These are phyloP conservation scores for Takifugu bimaculatus DNA, from an alignment of 2,113 vertebrate genomes.

Conservation along the genomic window DNA sequence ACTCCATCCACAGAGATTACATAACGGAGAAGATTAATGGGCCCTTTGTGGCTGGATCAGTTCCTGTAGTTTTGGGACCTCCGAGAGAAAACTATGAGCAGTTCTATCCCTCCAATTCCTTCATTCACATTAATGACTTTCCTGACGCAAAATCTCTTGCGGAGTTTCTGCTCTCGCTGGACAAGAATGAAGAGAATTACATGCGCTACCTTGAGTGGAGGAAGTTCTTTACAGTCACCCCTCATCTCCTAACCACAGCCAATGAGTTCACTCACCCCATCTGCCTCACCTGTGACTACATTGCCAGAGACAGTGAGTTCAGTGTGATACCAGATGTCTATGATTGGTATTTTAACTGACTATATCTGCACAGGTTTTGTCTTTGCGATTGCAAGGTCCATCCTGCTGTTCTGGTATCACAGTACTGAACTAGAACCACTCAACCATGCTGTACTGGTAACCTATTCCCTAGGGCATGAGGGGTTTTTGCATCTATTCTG, in stretches of 20 bases:
- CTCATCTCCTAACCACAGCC: constrained; percentile 79
- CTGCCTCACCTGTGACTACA: constrained; percentile 23
- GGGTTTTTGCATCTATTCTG: too few relatives aligned
- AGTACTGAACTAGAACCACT: too few relatives aligned
- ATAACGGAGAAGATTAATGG: constrained; percentile 87
- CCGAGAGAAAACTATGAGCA: constrained; percentile 87
- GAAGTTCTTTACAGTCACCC: constrained; percentile 78
- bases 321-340: constrained; percentile 8
- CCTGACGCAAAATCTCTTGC: constrained; percentile 80
- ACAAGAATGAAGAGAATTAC: constrained; percentile 78
- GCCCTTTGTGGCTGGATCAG: constrained; percentile 78
- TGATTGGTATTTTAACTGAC: constrained; percentile 5
- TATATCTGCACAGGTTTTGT: neutral
- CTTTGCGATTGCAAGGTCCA: too few relatives aligned
- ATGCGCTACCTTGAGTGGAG: constrained; percentile 84
- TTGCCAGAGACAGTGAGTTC: constrained; percentile 1
- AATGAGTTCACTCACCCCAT: constrained; percentile 45
- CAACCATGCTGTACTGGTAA: too few relatives aligned
- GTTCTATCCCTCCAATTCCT: constrained; percentile 82
- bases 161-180: constrained; percentile 78
- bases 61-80: constrained; percentile 84
- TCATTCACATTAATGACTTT: constrained; percentile 86
- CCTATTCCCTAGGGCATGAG: too few relatives aligned
- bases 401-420: too few relatives aligned
- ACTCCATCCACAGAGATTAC: constrained; percentile 86